Base-by-base conservation (phyloP, 2,888 invertebrate species). In the Dryomyza anilis region DNA sequence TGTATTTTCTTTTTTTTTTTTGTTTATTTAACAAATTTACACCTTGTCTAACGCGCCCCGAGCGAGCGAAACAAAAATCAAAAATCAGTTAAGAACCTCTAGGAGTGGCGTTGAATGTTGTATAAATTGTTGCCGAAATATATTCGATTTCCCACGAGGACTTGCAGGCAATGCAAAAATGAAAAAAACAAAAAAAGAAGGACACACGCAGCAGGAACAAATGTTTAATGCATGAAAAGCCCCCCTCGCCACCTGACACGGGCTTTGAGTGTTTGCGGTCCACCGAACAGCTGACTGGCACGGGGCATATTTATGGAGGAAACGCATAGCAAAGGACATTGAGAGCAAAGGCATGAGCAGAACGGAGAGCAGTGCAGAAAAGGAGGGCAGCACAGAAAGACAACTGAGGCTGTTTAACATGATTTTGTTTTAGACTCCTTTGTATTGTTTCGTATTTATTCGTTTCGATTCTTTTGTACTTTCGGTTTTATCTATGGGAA, bases 241-340 rank as follows among this genome's bases (percentile, higher is more conserved):
- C 25, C 25, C 25, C 39, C 39, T 7, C 3, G 39, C 39, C 25
- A 19, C n/a, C 23, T 3, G 19, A n/a, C 6, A 4, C 3, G 19
- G 19, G 50, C n/a, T 25, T 12, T 7, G 7, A 25, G 23, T 33
- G 36, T 29, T 33, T 36, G 36, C 36, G 55, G 36, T 55, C 23
- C n/a, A n/a, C n/a, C 23, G 55, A 55, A 33, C 55, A 55, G 2
- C 55, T 55, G 55, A 55, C 12, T 12, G 33, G n/a, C 19, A 71
- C 76, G 69, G 75, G 71, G 78, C 76, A 76, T 76, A 76, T 76
- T 76, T 78, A 77, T 76, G 72, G 78, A 76, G 55, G 33, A 78
- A 77, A 77, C 78, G 76, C 76, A 75, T 78, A 75, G 78, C 76
- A 78, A 78, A 69, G 71, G 55, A 72, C 67, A 73, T 61, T 5